Evolutionary conservation across 2,888 invertebrate genomes (phyloP).

Genomic region (Tenthredo amoena): DNA sequence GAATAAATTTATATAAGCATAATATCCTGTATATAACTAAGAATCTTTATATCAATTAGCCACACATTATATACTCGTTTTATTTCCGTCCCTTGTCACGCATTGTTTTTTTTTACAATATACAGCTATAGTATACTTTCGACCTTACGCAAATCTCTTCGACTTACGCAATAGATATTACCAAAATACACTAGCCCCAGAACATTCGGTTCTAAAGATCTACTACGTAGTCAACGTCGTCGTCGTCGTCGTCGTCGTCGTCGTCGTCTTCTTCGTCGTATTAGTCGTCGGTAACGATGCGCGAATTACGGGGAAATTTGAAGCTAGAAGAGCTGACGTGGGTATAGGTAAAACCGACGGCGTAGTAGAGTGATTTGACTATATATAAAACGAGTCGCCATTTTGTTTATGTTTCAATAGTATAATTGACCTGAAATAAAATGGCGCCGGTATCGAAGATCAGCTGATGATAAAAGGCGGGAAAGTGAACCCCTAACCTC

Average conservation of each 20-base stretch:
- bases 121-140: constrained; percentile 16
- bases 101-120: constrained; percentile 1
- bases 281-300: background rate
- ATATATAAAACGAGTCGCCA: background rate
- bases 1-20: background rate
- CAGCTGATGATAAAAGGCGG: constrained; percentile 1
- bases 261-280: background rate
- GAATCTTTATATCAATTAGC: background rate
- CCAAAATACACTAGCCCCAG: constrained; percentile 70
- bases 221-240: background rate
- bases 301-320: background rate
- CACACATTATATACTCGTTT: background rate
- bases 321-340: background rate
- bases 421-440: background rate
- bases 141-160: constrained; percentile 70
- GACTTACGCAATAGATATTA: constrained; percentile 70
- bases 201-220: constrained; percentile 58
- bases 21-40: background rate
- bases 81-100: background rate
- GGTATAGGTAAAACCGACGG: constrained; percentile 7
- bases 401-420: background rate
- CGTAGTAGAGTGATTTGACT: no score
- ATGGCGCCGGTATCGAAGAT: background rate
- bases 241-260: background rate
- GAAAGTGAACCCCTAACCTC: background rate